These are phyloP conservation scores for Anagrus nilaparvatae DNA, from an alignment of 1,140 invertebrate genomes.

Conservation along the genomic window DNA sequence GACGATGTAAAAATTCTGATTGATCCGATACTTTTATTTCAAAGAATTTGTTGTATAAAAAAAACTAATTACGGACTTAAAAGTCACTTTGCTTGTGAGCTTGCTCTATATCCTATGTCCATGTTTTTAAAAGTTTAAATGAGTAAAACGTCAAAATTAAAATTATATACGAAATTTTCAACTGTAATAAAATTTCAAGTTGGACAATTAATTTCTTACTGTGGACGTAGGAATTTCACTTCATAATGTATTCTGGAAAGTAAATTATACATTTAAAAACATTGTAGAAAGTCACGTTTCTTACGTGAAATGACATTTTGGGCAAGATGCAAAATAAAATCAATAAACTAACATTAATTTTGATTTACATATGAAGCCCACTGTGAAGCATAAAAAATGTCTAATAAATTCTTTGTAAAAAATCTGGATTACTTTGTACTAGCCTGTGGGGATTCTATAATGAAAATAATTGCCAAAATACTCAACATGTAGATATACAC, in stretches of 20 bases:
- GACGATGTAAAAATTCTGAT: constrained; percentile 26
- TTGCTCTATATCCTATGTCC: constrained; percentile 25
- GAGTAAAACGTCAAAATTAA: constrained; percentile 30
- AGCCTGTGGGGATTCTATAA: too few relatives aligned
- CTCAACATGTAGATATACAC: too few relatives aligned
- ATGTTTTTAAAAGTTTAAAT: constrained; percentile 23
- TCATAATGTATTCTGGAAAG: constrained; percentile 18
- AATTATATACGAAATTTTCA: too few relatives aligned
- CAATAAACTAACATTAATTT: constrained; percentile 22
- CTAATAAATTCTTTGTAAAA: constrained; percentile 27
- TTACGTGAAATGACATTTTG: constrained; percentile 16
- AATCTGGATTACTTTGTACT: too few relatives aligned
- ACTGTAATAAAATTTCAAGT: too few relatives aligned
- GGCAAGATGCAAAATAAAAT: not conserved
- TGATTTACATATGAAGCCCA: constrained; percentile 27
- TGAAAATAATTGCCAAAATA: too few relatives aligned
- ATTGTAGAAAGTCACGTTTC: constrained; percentile 14
- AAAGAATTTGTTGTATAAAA: constrained; percentile 25
- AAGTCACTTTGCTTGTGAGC: constrained; percentile 30
- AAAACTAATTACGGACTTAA: constrained; percentile 23
- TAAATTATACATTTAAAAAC: constrained; percentile 9
- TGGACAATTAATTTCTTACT: constrained; percentile 13
- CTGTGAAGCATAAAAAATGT: constrained; percentile 29
- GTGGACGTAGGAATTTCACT: constrained; percentile 21
- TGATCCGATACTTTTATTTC: constrained; percentile 31